A percentile compares a stretch with the other conserved stretches of the same genome.
phyloP scores from a whole-genome alignment of 2,888 invertebrate species.

The Acrobasis repandana region DNA sequence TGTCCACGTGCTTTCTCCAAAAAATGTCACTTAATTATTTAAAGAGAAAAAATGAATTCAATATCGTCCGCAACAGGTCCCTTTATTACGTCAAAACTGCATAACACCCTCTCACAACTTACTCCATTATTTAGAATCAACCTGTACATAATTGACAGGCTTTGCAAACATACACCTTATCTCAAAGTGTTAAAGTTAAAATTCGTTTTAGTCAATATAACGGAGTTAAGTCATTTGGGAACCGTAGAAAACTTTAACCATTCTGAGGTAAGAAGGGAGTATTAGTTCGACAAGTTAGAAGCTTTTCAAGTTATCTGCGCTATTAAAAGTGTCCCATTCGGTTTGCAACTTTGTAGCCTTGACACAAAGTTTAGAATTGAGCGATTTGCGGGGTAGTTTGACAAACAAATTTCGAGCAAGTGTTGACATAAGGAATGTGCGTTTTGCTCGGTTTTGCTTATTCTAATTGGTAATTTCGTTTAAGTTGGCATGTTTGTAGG shows the following conservation, averaged over 20 bases:
- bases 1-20: no score
- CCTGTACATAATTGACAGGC: constrained; percentile 37
- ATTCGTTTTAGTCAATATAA: constrained; percentile 43
- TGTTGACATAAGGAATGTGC: constrained; percentile 52
- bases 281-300: constrained; percentile 76
- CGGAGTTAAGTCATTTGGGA: constrained; percentile 44
- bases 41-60: constrained; percentile 44
- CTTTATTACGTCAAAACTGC: constrained; percentile 48
- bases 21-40: constrained; percentile 33
- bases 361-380: constrained; percentile 29
- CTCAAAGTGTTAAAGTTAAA: constrained; percentile 32
- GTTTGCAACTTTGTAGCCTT: constrained; percentile 37
- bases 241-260: constrained; percentile 60
- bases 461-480: constrained; percentile 44
- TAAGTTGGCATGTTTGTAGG: constrained; percentile 9
- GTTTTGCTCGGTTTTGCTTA: constrained; percentile 50
- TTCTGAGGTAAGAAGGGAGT: constrained; percentile 74
- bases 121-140: constrained; percentile 60
- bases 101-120: constrained; percentile 53
- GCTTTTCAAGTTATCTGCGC: constrained; percentile 65
- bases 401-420: constrained; percentile 49
- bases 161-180: not conserved
- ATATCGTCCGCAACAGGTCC: constrained; percentile 58
- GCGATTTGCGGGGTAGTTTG: constrained; percentile 28
- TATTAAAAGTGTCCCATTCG: constrained; percentile 38